A percentile compares a stretch with the other conserved stretches of the same genome.
These are phyloP conservation scores for Neogale vison DNA, from an alignment of 2,113 vertebrate genomes.

Conservation along the genomic window DNA sequence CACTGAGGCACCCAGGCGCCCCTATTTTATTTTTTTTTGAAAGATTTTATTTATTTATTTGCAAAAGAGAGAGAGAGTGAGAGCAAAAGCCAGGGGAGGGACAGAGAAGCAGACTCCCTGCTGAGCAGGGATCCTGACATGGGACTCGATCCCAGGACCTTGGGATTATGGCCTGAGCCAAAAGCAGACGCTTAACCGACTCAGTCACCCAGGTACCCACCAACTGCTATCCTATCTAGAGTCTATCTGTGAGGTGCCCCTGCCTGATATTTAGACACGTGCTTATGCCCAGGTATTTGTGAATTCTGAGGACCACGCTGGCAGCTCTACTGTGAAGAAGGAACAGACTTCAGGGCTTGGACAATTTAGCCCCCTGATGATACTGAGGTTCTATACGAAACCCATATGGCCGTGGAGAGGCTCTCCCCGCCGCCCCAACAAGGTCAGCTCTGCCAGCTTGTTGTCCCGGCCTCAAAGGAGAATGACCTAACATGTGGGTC, in stretches of 20 bases:
- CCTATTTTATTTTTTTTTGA: no score
- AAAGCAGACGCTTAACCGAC: neutral
- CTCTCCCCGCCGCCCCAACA: accelerated
- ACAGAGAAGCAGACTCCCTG: no score
- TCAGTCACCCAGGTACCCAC: neutral
- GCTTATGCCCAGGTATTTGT: neutral
- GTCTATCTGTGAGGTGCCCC: no score
- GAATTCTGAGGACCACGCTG: neutral
- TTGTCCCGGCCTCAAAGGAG: neutral
- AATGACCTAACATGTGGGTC: neutral
- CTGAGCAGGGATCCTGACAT: no score
- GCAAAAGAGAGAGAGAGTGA: no score
- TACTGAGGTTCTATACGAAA: neutral
- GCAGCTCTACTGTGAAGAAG: neutral
- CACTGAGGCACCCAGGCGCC: no score
- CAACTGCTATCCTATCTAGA: neutral
- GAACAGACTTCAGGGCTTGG: neutral
- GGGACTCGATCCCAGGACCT: no score
- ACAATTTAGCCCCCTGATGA: neutral
- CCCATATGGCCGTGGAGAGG: neutral
- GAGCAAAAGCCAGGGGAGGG: no score
- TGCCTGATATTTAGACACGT: neutral
- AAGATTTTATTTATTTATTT: no score
- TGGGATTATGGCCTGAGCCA: no score
- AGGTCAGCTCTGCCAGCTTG: neutral